Percentiles rank a stretch among this genome's conserved stretches.
Conservation (phyloP, 1,140 invertebrate species). For the Arion vulgaris region DNA sequence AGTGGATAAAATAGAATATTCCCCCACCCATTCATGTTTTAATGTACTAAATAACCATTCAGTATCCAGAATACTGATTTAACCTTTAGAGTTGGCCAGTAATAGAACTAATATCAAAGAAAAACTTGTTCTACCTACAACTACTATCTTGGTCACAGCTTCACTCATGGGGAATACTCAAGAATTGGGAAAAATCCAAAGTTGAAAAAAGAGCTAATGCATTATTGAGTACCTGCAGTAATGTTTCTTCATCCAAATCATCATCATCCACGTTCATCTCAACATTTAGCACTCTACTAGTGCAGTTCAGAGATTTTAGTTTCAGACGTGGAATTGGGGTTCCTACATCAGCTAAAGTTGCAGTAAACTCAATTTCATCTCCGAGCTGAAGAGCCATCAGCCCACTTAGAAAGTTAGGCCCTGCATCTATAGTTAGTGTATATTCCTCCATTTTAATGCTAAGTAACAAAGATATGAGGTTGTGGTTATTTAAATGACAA, state of each 20-base stretch:
- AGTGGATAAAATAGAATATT: no score
- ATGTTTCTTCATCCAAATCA: conserved; percentile 53
- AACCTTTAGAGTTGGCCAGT: no score
- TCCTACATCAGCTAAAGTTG: conserved; percentile 49
- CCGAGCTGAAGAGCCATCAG: conserved; percentile 45
- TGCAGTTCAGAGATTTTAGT: conserved; percentile 55
- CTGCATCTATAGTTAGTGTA: conserved; percentile 48
- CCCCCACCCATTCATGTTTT: no score
- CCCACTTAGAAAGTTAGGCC: conserved; percentile 51
- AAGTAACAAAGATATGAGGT: conserved; percentile 55
- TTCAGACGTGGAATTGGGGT: conserved; percentile 49
- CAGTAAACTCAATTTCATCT: conserved; percentile 56
- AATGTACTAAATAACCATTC: no score
- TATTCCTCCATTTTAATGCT: conserved; percentile 31
- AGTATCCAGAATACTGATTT: no score
- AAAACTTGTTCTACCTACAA: no score
- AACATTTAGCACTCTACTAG: conserved; percentile 48
- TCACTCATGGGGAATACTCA: conserved; percentile 42
- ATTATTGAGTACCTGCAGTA: conserved; percentile 47
- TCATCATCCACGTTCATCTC: conserved; percentile 53
- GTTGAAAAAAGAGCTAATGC: conserved; percentile 59
- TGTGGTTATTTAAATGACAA: conserved; percentile 56
- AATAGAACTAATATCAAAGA: no score
- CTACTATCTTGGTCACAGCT: not conserved
- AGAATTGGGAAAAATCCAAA: conserved; percentile 64